A percentile compares a stretch with the other conserved stretches of the same genome.
Conservation (phyloP, 2,888 invertebrate species). For the Acanthosepion esculentum region DNA sequence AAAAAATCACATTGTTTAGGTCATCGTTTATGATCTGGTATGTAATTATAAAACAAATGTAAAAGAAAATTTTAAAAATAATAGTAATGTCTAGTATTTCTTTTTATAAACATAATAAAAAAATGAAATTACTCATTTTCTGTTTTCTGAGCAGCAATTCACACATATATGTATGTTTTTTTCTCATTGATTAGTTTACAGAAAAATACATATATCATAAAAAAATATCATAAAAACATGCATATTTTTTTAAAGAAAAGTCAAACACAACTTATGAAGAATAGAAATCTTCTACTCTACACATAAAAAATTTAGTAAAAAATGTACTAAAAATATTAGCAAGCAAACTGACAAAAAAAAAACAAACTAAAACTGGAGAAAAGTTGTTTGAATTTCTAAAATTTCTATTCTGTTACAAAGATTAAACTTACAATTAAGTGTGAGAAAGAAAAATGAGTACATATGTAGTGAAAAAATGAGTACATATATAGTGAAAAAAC, state of each 20-base stretch:
- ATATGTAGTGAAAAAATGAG: background rate
- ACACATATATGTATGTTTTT: background rate
- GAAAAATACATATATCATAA: background rate
- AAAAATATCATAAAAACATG: background rate
- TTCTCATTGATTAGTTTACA: background rate
- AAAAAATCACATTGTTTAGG: no score
- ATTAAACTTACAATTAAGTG: background rate
- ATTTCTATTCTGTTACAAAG: background rate
- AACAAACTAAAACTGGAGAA: background rate
- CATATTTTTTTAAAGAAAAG: background rate
- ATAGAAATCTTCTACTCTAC: constrained; percentile 2
- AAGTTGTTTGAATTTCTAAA: background rate
- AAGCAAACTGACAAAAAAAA: background rate
- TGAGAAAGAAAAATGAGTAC: background rate
- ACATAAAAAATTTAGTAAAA: background rate
- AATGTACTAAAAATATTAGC: background rate
- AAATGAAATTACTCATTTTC: no score
- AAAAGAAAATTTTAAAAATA: no score
- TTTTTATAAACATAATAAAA: no score
- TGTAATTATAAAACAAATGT: no score
- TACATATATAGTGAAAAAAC: background rate
- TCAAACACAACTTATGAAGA: background rate
- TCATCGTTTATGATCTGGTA: no score
- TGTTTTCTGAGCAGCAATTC: background rate
- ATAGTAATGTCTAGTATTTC: no score